Evolutionary conservation across 2,888 invertebrate species (phyloP).

Genomic region (Patella ulyssiponensis): DNA sequence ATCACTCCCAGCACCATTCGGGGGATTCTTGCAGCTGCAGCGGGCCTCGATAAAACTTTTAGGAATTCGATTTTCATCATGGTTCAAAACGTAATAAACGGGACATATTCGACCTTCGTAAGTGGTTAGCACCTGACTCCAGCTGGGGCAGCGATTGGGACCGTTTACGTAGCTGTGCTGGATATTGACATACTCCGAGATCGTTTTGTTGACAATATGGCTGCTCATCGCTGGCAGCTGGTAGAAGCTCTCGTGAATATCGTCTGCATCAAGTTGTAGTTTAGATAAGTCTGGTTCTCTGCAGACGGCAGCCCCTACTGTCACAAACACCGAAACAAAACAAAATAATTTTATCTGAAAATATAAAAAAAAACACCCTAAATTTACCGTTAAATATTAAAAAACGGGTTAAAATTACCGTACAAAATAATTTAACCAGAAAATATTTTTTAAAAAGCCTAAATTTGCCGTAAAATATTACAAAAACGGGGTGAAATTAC

Average conservation of each 20-base stretch:
- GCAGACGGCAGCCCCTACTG: too few relatives aligned
- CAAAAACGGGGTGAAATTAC: too few relatives aligned
- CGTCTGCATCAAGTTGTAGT: neutral
- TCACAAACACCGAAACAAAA: too few relatives aligned
- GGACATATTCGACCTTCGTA: slow-evolving; percentile 17
- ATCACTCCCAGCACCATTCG: neutral
- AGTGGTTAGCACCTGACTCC: neutral
- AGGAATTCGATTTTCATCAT: slow-evolving; percentile 18
- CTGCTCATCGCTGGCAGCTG: slow-evolving; percentile 11
- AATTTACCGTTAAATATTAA: too few relatives aligned
- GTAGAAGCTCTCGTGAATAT: slow-evolving; percentile 20
- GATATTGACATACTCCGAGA: neutral
- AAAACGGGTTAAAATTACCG: too few relatives aligned
- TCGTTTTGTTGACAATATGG: slow-evolving; percentile 9
- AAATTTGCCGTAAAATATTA: too few relatives aligned
- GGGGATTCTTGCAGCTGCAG: slow-evolving; percentile 13
- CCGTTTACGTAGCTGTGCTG: neutral
- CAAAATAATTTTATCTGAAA: too few relatives aligned
- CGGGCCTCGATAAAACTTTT: slow-evolving; percentile 14
- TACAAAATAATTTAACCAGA: too few relatives aligned
- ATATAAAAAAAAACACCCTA: too few relatives aligned
- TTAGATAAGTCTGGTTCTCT: neutral
- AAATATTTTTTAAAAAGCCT: too few relatives aligned
- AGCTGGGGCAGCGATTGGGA: neutral
- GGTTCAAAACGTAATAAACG: slow-evolving; percentile 18